Percentiles rank a stretch among this genome's conserved stretches.
These are phyloP conservation scores for Scolopax rusticola DNA, from an alignment of 2,797 vertebrate species.

Conservation along the genomic window DNA sequence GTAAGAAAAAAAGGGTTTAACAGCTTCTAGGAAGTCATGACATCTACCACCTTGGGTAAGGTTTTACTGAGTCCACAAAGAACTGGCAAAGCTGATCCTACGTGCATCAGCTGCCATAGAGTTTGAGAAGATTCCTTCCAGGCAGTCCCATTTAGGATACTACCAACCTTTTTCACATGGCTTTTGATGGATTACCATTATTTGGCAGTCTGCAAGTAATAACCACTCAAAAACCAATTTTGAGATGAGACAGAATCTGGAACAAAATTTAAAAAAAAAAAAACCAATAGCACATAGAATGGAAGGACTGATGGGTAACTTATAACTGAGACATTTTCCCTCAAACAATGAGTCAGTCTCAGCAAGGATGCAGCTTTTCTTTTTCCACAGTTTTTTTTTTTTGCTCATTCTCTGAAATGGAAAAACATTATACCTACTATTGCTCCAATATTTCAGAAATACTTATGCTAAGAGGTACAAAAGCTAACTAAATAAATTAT, in stretches of 20 bases:
- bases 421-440: neutral
- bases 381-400: neutral
- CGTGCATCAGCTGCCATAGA: neutral
- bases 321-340: neutral
- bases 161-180: neutral
- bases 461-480: too few species aligned
- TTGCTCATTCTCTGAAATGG: neutral
- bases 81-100: neutral
- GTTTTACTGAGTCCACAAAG: neutral
- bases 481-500: neutral
- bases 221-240: neutral
- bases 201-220: neutral
- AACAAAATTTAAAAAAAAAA: neutral
- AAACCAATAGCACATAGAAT: neutral
- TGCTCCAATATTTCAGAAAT: neutral
- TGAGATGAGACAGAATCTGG: neutral
- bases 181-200: neutral
- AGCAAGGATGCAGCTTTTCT: neutral
- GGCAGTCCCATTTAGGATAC: neutral
- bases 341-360: neutral
- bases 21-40: neutral
- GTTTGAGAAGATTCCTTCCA: neutral
- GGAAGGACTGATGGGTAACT: neutral
- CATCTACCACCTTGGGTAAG: neutral
- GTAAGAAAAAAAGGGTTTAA: neutral